phyloP scores from a whole-genome alignment of 2,797 vertebrate species.

The Mormyrops boulengeri region DNA sequence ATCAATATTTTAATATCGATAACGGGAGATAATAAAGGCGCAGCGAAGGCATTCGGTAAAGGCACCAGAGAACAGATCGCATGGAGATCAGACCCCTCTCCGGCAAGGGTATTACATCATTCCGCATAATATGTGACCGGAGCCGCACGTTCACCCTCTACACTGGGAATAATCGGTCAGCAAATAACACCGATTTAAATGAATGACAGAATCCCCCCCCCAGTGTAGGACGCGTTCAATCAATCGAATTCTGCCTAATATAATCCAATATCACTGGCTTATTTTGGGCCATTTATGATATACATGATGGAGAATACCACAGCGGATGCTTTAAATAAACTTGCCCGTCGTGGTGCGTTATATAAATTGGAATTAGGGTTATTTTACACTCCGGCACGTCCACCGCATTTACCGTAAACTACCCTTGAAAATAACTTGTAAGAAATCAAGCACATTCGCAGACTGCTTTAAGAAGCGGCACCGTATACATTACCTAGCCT shows the following conservation, averaged over 20 bases:
- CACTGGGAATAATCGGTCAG: neutral
- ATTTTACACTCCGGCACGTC: neutral
- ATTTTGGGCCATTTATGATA: neutral
- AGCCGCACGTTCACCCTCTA: neutral
- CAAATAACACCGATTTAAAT: neutral
- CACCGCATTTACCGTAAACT: neutral
- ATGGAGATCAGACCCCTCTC: neutral
- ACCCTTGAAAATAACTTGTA: neutral
- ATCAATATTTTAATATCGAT: neutral
- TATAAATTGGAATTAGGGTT: neutral
- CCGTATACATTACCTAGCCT: constrained; percentile 60
- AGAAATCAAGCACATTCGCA: constrained; percentile 1
- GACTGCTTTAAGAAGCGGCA: constrained; percentile 42
- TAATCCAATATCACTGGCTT: neutral
- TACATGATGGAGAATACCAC: neutral
- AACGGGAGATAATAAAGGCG: neutral
- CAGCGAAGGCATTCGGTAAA: neutral
- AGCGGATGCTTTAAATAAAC: neutral
- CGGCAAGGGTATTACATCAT: constrained; percentile 25
- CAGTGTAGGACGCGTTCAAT: neutral
- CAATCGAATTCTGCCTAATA: neutral
- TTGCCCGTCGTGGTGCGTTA: constrained; percentile 3
- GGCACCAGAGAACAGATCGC: neutral
- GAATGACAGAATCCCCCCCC: neutral
- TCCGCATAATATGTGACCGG: constrained; percentile 15